Base-by-base conservation (phyloP, 1,140 invertebrate species). In the Drosophila kanapiae region DNA sequence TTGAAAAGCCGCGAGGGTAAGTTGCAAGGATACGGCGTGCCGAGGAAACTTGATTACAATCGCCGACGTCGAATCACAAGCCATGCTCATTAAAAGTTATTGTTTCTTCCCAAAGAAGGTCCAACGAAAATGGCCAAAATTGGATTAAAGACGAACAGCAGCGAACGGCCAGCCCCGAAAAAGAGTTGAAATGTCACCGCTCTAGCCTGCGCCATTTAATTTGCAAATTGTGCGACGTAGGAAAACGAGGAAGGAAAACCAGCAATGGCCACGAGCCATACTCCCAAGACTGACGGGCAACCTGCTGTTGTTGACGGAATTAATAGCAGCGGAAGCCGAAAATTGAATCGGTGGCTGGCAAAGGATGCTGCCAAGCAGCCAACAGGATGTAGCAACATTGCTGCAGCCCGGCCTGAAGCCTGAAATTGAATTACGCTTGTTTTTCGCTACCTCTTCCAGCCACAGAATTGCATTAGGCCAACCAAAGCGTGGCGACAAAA, bases 291-390 rank as follows among this genome's bases (percentile, higher is more conserved):
- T 51, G 59, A 68, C 43, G 37, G 29, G 33, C 43, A 54, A 31
- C 56, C 78, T 77, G 78, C 68, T 84, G 53, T 56, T 56, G 82
- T 81, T 84, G 82, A 85, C 82, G 81, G 82, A 81, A 84, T 81
- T 84, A 84, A 84, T 84, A 23, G 68, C 53, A 47, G 61, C 48
- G 43, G 56, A 58, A 68, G 45, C 58, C 51, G 71, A 61, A 84
- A 84, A 84, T 84, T 84, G 58, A 86, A 84, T 84, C 85, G 62
- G 35, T 57, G 57, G 64, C 31, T 11, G 31, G 31, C 60, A 42
- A 51, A 60, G 68, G 67, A 71, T 40, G 18, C 38, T 38, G 11
- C 64, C 2, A 35, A n/a, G 35, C 38, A 29, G 14, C 33, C 18
- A 33, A 10, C 29, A 51, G 49, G 49, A 51, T 51, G 48, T 51